phyloP scores from a whole-genome alignment of 2,113 vertebrate species.

The Phasianus colchicus region DNA sequence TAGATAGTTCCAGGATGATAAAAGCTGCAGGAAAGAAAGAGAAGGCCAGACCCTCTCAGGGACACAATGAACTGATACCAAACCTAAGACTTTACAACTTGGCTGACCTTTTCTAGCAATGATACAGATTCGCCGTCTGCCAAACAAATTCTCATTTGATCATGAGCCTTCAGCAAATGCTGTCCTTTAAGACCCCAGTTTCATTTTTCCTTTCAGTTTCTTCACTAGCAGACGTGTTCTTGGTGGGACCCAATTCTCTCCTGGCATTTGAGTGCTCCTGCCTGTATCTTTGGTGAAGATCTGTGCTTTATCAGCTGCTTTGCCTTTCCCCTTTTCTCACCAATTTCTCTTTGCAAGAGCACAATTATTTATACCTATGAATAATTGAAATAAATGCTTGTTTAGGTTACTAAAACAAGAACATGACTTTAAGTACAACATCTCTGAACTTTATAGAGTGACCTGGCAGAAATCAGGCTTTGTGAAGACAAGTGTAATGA shows the following conservation, averaged over 20 bases:
- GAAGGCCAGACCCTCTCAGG: background rate
- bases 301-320: background rate
- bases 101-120: background rate
- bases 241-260: background rate
- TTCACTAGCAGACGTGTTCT: background rate
- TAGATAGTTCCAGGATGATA: background rate
- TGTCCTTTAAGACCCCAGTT: background rate
- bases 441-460: background rate
- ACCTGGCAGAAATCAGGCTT: background rate
- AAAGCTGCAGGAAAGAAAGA: background rate
- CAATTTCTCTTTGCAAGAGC: background rate
- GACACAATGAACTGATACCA: background rate
- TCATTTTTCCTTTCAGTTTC: background rate
- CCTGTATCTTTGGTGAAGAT: background rate
- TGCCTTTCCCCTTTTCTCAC: background rate
- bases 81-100: background rate
- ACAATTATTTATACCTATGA: background rate
- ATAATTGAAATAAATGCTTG: background rate
- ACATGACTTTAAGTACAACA: background rate
- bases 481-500: background rate
- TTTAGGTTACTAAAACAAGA: background rate
- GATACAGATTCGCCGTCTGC: background rate
- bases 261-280: background rate
- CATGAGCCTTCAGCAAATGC: fast-evolving
- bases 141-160: background rate